Evolutionary conservation across 2,888 invertebrate genomes (phyloP), one percentile per base, ranked within the genome.

Genomic region (Cerastoderma edule): DNA sequence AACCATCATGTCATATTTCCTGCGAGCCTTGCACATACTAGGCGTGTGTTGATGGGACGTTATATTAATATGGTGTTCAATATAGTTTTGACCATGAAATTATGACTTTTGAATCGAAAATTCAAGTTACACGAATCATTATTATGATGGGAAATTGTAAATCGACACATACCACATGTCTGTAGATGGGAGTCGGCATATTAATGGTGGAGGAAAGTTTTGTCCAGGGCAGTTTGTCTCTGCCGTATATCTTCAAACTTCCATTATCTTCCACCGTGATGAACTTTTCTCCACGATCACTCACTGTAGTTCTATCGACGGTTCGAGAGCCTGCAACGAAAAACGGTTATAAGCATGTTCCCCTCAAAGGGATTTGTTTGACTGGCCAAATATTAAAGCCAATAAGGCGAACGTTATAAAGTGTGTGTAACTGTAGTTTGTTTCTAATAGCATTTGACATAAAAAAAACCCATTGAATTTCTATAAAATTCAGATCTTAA

Each of bases 181-280:
- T 39, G 16, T 39, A 39, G 39, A 39, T 8, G 33, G 39, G 16
- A 39, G 39, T 13, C 39, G 64, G 67, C 39, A 68, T 63, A 1
- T 72, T 39, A 16, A 48, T 60, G 5, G 76, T 74, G 32, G 53
- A 6, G 0, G 68, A 33, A 2, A 80, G 67, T 50, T 70, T 80
- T 5, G 80, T 80, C 80, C 80, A 80, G 0, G 65, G 16, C 5
- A 71, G 44, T 39, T 74, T 80, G 10, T 75, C 60, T 35, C 50
- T 46, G 5, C 80, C 80, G 24, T 77, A 56, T n/a, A 80, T 65
- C 22, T 70, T 57, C n/a, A 80, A 24, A 6, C 44, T 35, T n/a
- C 72, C 80, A 28, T 60, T 54, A 0, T 74, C 77, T 8, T 68
- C 57, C 4, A 75, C 77, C 3, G 46, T 72, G n/a, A 80, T 74